Evolutionary conservation across 2,113 vertebrate genomes (phyloP).

Genomic region (Lonchura striata): DNA sequence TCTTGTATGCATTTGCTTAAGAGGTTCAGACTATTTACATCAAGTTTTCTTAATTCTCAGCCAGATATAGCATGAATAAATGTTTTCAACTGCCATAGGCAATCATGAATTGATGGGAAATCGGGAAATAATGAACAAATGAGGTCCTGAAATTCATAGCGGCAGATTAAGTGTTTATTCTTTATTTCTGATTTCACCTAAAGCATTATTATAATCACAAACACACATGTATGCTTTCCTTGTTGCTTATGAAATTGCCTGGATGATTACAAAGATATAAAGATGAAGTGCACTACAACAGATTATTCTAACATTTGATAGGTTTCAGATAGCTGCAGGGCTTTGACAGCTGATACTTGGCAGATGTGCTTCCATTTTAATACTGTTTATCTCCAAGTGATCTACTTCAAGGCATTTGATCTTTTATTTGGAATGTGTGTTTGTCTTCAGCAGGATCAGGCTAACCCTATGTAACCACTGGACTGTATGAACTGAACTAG

Average conservation of each 20-base stretch:
- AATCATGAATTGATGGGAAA: not conserved
- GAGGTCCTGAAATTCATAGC: not conserved
- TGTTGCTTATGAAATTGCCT: constrained; percentile 14
- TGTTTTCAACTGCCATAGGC: not conserved
- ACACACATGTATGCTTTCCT: not conserved
- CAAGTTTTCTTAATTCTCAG: not conserved
- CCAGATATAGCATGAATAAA: not conserved
- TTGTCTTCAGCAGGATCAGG: not conserved
- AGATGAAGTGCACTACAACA: constrained; percentile 25
- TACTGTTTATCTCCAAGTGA: constrained; percentile 41
- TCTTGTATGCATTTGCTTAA: not conserved
- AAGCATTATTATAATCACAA: constrained; percentile 23
- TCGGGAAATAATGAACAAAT: not conserved
- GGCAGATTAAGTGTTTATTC: not conserved
- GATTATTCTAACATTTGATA: constrained; percentile 58
- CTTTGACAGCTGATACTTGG: constrained; percentile 49
- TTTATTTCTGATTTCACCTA: constrained; percentile 20
- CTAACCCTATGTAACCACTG: not conserved
- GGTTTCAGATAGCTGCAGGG: constrained; percentile 55
- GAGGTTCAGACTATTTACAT: not conserved
- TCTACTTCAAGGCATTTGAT: constrained; percentile 47
- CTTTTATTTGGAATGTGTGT: constrained; percentile 27
- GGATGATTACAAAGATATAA: constrained; percentile 41
- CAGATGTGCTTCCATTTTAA: constrained; percentile 63
- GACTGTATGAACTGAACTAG: not conserved